Conservation (phyloP, 2,888 invertebrate genomes). For the Watsonalla binaria region DNA sequence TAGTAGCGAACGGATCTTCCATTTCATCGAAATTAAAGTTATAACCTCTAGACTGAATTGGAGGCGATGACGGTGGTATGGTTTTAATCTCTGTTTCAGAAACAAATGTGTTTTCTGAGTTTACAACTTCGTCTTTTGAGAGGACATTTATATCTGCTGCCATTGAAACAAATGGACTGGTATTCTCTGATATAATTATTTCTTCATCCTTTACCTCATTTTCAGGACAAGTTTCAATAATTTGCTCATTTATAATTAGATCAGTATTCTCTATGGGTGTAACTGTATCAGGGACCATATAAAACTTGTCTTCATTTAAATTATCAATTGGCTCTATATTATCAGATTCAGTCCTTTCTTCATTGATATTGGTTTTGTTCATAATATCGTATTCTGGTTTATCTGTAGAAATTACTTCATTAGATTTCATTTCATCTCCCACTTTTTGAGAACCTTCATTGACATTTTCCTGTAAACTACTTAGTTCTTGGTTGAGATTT, state of each 20-base stretch:
- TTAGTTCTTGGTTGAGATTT: neutral
- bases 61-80: conserved; percentile 48
- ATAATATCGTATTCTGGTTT: neutral
- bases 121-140: conserved; percentile 17
- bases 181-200: conserved; percentile 43
- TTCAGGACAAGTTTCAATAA: neutral
- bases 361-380: neutral
- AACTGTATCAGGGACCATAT: neutral
- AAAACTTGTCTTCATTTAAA: neutral
- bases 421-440: neutral
- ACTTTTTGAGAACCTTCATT: neutral
- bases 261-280: neutral
- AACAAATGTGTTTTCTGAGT: conserved; percentile 21
- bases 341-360: neutral
- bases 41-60: conserved; percentile 55
- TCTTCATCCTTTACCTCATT: conserved; percentile 31
- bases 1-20: conserved; percentile 62
- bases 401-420: neutral
- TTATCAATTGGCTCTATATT: neutral
- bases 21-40: conserved; percentile 65
- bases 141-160: conserved; percentile 24
- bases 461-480: neutral
- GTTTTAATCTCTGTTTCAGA: conserved; percentile 19
- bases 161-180: conserved; percentile 51
- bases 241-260: neutral